A percentile compares a stretch with the other conserved stretches of the same genome.
Evolutionary conservation across 2,113 vertebrate species (phyloP).

Genomic region (Dunckerocampus dactyliophorus): DNA sequence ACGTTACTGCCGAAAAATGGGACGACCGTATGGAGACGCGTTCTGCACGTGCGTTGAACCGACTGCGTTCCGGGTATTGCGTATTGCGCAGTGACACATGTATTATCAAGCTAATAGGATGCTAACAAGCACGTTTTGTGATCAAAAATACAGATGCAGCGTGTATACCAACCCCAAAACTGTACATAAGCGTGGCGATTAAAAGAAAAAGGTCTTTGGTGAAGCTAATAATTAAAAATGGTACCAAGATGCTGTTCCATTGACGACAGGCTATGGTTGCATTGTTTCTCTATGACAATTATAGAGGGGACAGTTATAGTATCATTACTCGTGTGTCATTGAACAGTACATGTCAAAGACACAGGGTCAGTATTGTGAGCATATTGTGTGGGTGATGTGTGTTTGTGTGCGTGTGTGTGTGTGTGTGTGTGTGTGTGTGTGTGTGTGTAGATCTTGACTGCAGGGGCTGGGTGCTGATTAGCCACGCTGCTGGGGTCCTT

Average conservation of each 20-base stretch:
- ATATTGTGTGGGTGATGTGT: too few species aligned
- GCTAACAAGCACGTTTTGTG: too few species aligned
- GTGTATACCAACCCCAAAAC: too few species aligned
- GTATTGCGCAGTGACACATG: too few species aligned
- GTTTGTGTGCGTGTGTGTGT: constrained; percentile 24
- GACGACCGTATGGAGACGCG: too few species aligned
- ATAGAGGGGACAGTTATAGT: neutral
- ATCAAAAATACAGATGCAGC: too few species aligned
- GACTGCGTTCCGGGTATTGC: too few species aligned
- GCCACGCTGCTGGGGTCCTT: constrained; percentile 53
- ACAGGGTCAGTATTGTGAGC: constrained; percentile 25
- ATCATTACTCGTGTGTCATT: constrained; percentile 42
- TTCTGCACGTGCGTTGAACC: too few species aligned
- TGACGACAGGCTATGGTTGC: constrained; percentile 10
- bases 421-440: constrained; percentile 22
- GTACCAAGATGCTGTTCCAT: neutral
- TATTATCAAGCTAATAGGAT: too few species aligned
- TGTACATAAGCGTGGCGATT: too few species aligned
- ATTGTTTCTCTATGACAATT: neutral
- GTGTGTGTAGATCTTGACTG: constrained; percentile 56
- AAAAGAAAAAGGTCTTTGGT: neutral
- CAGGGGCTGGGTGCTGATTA: constrained; percentile 62
- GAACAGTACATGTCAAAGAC: constrained; percentile 40
- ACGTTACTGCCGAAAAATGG: too few species aligned
- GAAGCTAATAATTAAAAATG: neutral